Evolutionary conservation across 2,888 invertebrate genomes (phyloP), one percentile per base, ranked within the genome.

Genomic region (Andrena camellia): DNA sequence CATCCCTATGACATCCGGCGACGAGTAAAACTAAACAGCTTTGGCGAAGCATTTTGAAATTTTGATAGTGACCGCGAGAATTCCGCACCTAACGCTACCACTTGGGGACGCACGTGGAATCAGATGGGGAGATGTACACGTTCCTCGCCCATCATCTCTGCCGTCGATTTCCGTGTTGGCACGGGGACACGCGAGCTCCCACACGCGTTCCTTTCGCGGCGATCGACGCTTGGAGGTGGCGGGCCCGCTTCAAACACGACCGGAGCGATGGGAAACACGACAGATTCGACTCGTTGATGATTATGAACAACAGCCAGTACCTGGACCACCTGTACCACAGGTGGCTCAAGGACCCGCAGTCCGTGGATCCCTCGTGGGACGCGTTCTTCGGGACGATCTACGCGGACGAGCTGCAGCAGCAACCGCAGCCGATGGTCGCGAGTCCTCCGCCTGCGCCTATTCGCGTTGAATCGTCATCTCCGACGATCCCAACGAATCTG

Each of bases 261-360:
- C 57, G 42, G 13, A 31, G 20, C 5, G n/a, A 50, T 10, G 48
- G n/a, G 6, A 77, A 71, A 26, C 26, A 10, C 1, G 52, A 75
- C 0, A 72, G 6, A 0, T 35, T 31, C 35, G 90, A 91, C 17
- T 83, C 83, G 0, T 83, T 93, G 26, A 88, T 92, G 26, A 91
- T 86, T 57, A 89, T 89, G 76, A 90, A 76, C 23, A 92, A 90
- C 63, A 80, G 89, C 23, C 89, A 91, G 64, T 93, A 92, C 69
- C 81, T 93, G 57, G 92, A 93, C n/a, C 74, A 91, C n/a, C 84
- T 93, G 75, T 92, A 93, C 78, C 78, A 86, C 0, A 69, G 78
- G 0, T 93, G 93, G 93, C 54, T 84, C 3, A 88, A 90, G 17
- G 89, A 93, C 62, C 86, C 88, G 4, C 87, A 69, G 0, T 91